A percentile compares a stretch with the other conserved stretches of the same genome.
phyloP scores from a whole-genome alignment of 2,797 vertebrate species.

The Ptychadena robeensis region DNA sequence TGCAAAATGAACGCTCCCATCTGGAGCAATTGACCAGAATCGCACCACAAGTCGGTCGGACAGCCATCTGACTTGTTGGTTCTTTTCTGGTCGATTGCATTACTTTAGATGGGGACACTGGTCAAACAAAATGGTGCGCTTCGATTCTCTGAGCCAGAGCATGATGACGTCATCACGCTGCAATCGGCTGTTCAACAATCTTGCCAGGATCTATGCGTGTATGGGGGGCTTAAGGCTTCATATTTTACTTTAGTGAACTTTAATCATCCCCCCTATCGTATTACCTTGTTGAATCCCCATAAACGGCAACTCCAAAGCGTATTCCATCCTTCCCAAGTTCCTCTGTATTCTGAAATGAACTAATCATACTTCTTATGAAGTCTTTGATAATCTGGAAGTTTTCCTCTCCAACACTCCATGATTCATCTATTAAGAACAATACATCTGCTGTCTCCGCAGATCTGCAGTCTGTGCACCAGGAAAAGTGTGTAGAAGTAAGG shows the following conservation, averaged over 20 bases:
- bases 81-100: too few relatives aligned
- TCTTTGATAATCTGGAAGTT: slow-evolving; percentile 77
- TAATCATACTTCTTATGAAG: slow-evolving; percentile 76
- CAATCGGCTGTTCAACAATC: too few relatives aligned
- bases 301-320: slow-evolving; percentile 85
- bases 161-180: too few relatives aligned
- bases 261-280: neutral
- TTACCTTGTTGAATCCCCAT: slow-evolving; percentile 81
- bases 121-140: too few relatives aligned
- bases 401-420: slow-evolving; percentile 73
- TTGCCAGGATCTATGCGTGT: too few relatives aligned
- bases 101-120: too few relatives aligned
- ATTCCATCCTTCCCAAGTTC: slow-evolving; percentile 77
- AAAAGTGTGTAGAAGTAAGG: neutral
- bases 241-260: neutral
- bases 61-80: too few relatives aligned
- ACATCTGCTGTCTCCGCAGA: slow-evolving; percentile 79
- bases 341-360: slow-evolving; percentile 73
- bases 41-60: too few relatives aligned
- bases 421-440: slow-evolving; percentile 85
- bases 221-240: too few relatives aligned
- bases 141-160: too few relatives aligned
- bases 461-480: slow-evolving; percentile 77
- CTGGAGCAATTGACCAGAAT: too few relatives aligned
- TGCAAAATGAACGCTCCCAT: too few relatives aligned